These are phyloP conservation scores for Anarhynchus alexandrinus DNA, from an alignment of 2,113 vertebrate genomes.

Conservation along the genomic window DNA sequence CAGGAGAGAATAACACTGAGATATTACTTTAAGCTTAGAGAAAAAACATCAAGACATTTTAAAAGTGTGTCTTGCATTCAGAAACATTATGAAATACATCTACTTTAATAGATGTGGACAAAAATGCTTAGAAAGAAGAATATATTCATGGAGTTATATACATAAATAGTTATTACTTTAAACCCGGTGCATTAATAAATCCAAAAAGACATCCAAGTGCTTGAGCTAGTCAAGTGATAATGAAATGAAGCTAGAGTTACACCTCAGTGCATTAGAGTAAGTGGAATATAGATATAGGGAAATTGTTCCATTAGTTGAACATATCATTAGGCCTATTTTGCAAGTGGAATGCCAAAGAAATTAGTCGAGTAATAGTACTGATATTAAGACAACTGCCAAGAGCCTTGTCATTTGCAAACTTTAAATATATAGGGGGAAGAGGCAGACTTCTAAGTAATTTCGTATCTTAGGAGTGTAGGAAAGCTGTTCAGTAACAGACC, in stretches of 20 bases:
- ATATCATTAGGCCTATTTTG: constrained; percentile 54
- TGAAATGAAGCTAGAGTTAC: constrained; percentile 56
- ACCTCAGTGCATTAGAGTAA: constrained; percentile 60
- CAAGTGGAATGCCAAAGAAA: constrained; percentile 41
- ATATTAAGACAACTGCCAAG: constrained; percentile 28
- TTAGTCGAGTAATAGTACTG: constrained; percentile 50
- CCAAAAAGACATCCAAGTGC: constrained; percentile 32
- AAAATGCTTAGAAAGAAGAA: constrained; percentile 42
- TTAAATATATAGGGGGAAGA: constrained; percentile 7
- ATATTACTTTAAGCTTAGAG: not conserved
- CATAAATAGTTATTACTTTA: constrained; percentile 61
- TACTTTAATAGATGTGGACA: not conserved
- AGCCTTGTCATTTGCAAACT: constrained; percentile 50
- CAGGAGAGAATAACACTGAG: not conserved
- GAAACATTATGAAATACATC: constrained; percentile 11
- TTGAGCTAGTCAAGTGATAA: constrained; percentile 60
- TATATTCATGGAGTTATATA: constrained; percentile 35
- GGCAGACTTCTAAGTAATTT: not conserved
- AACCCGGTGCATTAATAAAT: constrained; percentile 54
- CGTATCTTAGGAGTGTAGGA: not conserved
- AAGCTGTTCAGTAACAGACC: not conserved
- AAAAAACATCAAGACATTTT: not conserved
- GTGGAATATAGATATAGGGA: constrained; percentile 45
- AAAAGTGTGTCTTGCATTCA: not conserved
- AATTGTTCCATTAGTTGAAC: constrained; percentile 62